These are phyloP conservation scores for Strigamia crassipes DNA, from an alignment of 2,888 invertebrate species.

Conservation along the genomic window DNA sequence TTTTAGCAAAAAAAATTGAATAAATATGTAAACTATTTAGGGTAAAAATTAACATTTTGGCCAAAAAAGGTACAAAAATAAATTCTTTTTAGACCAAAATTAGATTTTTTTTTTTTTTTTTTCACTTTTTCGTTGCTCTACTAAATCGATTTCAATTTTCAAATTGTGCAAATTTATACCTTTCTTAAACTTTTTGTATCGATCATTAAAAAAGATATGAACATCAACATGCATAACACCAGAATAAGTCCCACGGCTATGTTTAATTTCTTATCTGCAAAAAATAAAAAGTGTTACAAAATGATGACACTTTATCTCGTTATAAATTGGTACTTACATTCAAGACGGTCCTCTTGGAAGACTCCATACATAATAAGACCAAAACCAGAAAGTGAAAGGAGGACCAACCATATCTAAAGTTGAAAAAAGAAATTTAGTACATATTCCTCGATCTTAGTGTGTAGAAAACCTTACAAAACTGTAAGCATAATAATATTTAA, in stretches of 20 bases:
- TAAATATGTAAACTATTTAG: too few relatives aligned
- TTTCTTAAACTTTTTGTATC: not conserved
- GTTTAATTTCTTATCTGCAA: not conserved
- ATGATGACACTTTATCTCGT: too few relatives aligned
- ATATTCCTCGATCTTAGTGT: not conserved
- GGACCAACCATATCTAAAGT: not conserved
- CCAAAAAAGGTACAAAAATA: too few relatives aligned
- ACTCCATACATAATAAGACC: constrained; percentile 1
- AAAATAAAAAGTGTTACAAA: not conserved
- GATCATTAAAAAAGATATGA: constrained; percentile 17
- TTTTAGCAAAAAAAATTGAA: too few relatives aligned
- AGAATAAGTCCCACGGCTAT: not conserved
- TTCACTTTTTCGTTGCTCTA: too few relatives aligned
- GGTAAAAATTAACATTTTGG: too few relatives aligned
- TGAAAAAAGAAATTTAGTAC: not conserved
- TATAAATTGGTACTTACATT: not conserved
- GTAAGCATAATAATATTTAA: constrained; percentile 7
- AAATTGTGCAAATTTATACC: not conserved
- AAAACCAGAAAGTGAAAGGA: not conserved
- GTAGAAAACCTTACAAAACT: not conserved
- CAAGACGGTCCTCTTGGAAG: not conserved
- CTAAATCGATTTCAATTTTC: not conserved
- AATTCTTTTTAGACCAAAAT: too few relatives aligned
- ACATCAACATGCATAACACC: not conserved
- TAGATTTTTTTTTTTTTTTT: too few relatives aligned